These are phyloP conservation scores for Malachius bipustulatus DNA, from an alignment of 2,888 invertebrate species.

Conservation along the genomic window DNA sequence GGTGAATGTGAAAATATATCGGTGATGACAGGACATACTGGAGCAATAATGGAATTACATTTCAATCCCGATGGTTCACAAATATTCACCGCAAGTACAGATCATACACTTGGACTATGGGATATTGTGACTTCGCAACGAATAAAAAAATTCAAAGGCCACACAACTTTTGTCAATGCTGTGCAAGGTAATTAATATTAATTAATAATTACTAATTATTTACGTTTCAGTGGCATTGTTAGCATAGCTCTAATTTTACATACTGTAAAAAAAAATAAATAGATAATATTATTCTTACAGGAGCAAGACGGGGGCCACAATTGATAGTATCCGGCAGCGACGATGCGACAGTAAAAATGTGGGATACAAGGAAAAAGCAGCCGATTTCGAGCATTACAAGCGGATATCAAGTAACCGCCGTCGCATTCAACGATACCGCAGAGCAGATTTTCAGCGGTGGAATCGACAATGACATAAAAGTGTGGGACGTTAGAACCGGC, in stretches of 20 bases:
- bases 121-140: conserved; percentile 81
- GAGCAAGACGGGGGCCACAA: conserved; percentile 79
- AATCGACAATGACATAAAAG: conserved; percentile 93
- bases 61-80: conserved; percentile 76
- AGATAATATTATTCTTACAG: conserved; percentile 29
- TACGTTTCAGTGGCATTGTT: too few species aligned
- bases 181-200: conserved; percentile 42
- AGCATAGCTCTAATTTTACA: too few species aligned
- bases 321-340: conserved; percentile 89
- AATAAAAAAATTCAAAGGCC: conserved; percentile 82
- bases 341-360: conserved; percentile 83
- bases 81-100: conserved; percentile 85
- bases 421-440: conserved; percentile 89
- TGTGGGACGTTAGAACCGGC: conserved; percentile 92
- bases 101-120: conserved; percentile 92
- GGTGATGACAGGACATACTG: conserved; percentile 86
- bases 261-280: too few species aligned
- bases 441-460: conserved; percentile 93
- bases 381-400: conserved; percentile 61
- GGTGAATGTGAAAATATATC: conserved; percentile 97
- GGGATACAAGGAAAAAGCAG: conserved; percentile 86
- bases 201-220: too few species aligned
- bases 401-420: conserved; percentile 68
- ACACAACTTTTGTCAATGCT: conserved; percentile 63
- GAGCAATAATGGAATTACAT: conserved; percentile 87